Base-by-base conservation (phyloP, 2,888 invertebrate species). In the Anorthoa munda region DNA sequence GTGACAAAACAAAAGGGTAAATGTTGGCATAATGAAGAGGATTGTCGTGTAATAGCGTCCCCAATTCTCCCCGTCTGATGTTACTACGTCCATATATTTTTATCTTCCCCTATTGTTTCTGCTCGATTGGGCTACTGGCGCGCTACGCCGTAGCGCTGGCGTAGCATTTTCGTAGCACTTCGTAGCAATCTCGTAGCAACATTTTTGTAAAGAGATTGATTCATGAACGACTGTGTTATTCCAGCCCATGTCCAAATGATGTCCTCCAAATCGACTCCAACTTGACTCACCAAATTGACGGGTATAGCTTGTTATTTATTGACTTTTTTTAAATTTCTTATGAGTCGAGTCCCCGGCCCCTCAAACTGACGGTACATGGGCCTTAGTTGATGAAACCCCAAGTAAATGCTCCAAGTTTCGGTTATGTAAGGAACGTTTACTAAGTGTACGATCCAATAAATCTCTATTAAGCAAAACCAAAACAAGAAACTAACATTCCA, bases 81-180 rank as follows among this genome's bases (percentile, higher is more conserved):
- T 75, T 65, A 72, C 78, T 75, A 60, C 66, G 48, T 58, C 68
- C 80, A 83, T 88, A 87, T 84, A 86, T 82, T 86, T 85, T 86
- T 87, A 86, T 85, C 72, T 58, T 63, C 64, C 64, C 67, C 80
- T 71, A 82, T 88, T 81, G 72, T 82, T 86, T 87, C 79, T 76
- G 48, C 82, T 66, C 79, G 72, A 85, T 82, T 81, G 73, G 63
- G 72, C 85, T 87, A 87, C 86, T 82, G 82, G 46, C 39, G 65
- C 13, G 66, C 79, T 85, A 85, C 70, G 72, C 55, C 84, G 87
- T 83, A 80, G 81, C 79, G 65, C 66, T 64, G n/a, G 26, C 77
- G 86, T 85, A 85, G 81, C 83, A 18, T n/a, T 55, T 12, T 7
- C 59, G 81, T 81, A 76, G 69, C 69, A 72, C 51, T 12, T 11